phyloP scores from a whole-genome alignment of 1,140 invertebrate species.

The Bombus affinis region DNA sequence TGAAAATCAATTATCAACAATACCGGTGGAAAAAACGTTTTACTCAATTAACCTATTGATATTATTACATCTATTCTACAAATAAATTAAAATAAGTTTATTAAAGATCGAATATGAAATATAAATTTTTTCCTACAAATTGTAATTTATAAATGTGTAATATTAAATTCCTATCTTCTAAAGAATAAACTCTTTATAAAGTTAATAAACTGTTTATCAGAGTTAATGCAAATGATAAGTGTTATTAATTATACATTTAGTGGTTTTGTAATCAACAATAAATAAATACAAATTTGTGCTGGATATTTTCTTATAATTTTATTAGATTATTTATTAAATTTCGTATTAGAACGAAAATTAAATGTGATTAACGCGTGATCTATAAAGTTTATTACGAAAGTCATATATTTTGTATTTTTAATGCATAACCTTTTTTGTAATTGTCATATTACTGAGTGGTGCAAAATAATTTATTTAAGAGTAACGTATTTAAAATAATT shows the following conservation, averaged over 20 bases:
- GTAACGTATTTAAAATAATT: neutral
- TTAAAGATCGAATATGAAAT: neutral
- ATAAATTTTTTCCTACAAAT: neutral
- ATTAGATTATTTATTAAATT: neutral
- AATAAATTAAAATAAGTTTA: neutral
- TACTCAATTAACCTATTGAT: neutral
- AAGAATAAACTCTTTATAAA: neutral
- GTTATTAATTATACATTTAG: neutral
- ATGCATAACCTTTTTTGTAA: neutral
- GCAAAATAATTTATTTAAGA: neutral
- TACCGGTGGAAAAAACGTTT: neutral
- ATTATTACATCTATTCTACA: neutral
- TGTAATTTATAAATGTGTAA: neutral
- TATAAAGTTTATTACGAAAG: neutral
- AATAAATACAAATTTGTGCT: neutral
- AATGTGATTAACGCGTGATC: neutral
- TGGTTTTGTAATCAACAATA: neutral
- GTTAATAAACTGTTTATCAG: neutral
- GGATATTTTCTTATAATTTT: neutral
- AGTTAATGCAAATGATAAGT: neutral
- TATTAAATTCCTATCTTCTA: neutral
- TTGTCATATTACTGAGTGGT: neutral
- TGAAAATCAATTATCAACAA: neutral
- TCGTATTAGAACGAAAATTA: neutral
- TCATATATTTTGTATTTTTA: neutral